These are phyloP conservation scores for Corythornis vintsioides DNA, from an alignment of 2,113 vertebrate species.

Conservation along the genomic window DNA sequence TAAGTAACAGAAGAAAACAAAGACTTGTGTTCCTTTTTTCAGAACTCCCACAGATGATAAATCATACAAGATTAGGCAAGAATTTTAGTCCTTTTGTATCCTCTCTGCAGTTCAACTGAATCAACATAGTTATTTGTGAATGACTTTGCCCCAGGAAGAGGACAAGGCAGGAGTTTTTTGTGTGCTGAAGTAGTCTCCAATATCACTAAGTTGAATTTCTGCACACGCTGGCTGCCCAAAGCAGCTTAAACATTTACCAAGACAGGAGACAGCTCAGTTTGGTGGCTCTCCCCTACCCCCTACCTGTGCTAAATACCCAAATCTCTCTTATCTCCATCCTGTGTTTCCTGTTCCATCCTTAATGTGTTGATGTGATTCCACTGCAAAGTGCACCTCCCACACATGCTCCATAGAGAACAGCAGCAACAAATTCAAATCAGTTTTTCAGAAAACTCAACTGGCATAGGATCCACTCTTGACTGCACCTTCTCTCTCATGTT, in stretches of 20 bases:
- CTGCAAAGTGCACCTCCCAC: neutral
- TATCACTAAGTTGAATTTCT: neutral
- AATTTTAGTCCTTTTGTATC: neutral
- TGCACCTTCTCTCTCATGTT: fast-evolving
- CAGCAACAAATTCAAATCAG: neutral
- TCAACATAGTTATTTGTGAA: neutral
- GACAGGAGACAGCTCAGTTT: neutral
- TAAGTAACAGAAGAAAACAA: constrained; percentile 13
- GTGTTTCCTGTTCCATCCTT: neutral
- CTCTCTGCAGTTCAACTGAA: neutral
- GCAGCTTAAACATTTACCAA: neutral
- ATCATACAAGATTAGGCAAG: neutral
- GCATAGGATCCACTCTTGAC: neutral
- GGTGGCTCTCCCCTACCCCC: neutral
- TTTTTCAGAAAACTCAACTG: neutral
- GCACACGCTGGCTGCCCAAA: neutral
- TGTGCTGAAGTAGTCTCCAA: neutral
- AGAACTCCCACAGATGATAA: constrained; percentile 6
- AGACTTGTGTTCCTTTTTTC: neutral
- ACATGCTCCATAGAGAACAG: neutral
- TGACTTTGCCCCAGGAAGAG: neutral
- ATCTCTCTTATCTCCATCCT: neutral
- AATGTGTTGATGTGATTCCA: neutral
- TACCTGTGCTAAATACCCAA: neutral
- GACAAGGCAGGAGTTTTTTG: neutral